phyloP scores from a whole-genome alignment of 2,113 vertebrate genomes.

The Callocephalon fimbriatum region DNA sequence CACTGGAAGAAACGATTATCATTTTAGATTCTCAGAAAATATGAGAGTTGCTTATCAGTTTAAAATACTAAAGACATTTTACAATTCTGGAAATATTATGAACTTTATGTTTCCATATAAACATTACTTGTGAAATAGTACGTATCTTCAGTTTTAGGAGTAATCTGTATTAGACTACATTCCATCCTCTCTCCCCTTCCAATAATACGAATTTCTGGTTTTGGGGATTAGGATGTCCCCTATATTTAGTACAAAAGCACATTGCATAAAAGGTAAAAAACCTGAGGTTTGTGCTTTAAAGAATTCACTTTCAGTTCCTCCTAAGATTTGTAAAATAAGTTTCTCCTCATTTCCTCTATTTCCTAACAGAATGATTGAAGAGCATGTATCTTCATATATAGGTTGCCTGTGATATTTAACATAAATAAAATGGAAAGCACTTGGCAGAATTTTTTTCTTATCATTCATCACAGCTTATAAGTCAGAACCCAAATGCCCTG shows the following conservation, averaged over 20 bases:
- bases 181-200: too few relatives aligned
- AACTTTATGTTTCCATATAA: background rate
- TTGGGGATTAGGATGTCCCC: background rate
- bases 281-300: background rate
- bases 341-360: background rate
- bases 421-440: background rate
- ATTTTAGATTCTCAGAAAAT: background rate
- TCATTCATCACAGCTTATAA: background rate
- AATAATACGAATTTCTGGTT: background rate
- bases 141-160: accelerated
- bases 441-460: background rate
- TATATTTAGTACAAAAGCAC: background rate
- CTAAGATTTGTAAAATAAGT: constrained; percentile 15
- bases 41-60: background rate
- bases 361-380: background rate
- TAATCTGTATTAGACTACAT: background rate
- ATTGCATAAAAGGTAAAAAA: constrained; percentile 37
- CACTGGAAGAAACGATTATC: background rate
- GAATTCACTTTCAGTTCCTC: background rate
- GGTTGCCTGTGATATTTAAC: background rate
- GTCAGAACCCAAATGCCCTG: background rate
- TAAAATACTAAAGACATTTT: background rate
- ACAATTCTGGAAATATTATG: background rate
- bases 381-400: constrained; percentile 6
- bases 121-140: background rate